Evolutionary conservation across 2,888 invertebrate species (phyloP).

Genomic region (Drosophila melanosoma): DNA sequence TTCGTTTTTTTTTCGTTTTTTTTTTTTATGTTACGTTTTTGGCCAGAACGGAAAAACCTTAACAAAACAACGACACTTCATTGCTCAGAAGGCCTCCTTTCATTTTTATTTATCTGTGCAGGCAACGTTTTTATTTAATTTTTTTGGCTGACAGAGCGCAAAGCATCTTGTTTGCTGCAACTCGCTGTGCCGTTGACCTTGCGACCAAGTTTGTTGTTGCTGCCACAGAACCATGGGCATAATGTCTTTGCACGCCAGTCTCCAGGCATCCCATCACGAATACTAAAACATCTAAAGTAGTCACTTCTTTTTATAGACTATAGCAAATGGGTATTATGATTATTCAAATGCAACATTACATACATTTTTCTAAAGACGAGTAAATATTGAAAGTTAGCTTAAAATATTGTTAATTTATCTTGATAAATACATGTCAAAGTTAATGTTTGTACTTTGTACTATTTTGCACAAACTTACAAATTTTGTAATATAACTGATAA

Average conservation of each 20-base stretch:
- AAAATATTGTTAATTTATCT: background rate
- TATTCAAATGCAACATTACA: background rate
- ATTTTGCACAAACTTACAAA: background rate
- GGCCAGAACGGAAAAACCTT: constrained; percentile 54
- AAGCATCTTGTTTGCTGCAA: constrained; percentile 43
- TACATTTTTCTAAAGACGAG: background rate
- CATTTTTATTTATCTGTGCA: constrained; percentile 38
- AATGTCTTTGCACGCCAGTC: constrained; percentile 46
- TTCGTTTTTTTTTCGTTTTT: constrained; percentile 1
- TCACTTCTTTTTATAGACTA: constrained; percentile 14
- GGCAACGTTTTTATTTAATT: background rate
- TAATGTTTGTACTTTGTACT: background rate
- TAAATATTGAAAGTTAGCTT: background rate
- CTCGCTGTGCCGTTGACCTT: constrained; percentile 55
- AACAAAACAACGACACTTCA: constrained; percentile 41
- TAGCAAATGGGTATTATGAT: background rate
- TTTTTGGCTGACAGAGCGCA: constrained; percentile 12
- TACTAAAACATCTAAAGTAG: background rate
- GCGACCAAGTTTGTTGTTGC: constrained; percentile 27
- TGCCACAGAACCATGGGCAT: constrained; percentile 36
- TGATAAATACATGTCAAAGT: background rate
- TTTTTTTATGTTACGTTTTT: constrained; percentile 30
- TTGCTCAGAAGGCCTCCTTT: constrained; percentile 62
- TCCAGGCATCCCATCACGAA: constrained; percentile 9
- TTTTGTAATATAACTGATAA: background rate